Evolutionary conservation across 2,797 vertebrate species (phyloP), one percentile per base, ranked within the genome.

Genomic region (Halcyon badia): DNA sequence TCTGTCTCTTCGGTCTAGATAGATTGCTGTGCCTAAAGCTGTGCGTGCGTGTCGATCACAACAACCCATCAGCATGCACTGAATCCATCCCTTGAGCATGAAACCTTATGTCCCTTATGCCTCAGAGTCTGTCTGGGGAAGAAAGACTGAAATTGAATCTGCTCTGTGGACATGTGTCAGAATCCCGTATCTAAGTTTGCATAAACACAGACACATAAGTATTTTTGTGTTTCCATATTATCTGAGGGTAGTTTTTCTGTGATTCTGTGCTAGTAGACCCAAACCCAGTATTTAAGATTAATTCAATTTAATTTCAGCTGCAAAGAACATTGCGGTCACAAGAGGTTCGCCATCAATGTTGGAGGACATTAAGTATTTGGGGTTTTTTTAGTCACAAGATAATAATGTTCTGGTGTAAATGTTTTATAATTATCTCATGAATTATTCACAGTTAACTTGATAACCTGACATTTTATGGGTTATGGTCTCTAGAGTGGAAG

Each of bases 381-480:
- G 2, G 0, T 0, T 7, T 85, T 95, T 97, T 96, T 78, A 83
- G 95, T 94, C 96, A 91, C 88, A 96, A 93, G 60, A 94, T 94
- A 96, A 97, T 98, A 97, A 97, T 95, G 95, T 95, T 95, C 94
- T 93, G 88, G 89, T 96, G 96, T 97, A 97, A 98, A 98, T 98
- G 96, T 98, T 98, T 98, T 94, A 98, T 98, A 98, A 98, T 98
- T 97, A 91, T 69, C 89, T 98, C 93, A 98, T 98, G 96, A 97
- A 98, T 98, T 98, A 98, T 98, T 98, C 97, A 98, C 95, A 58
- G 93, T 79, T 95, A 97, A 97, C 96, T 98, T 97, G 96, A 98
- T 98, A 98, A 97, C 96, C 91, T 33, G 1, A 92, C 92, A 84
- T 97, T 98, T 98, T 97, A 97, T 94, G 95, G 96, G 95, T 95